phyloP scores from a whole-genome alignment of 1,140 invertebrate genomes.

The Varroa destructor region DNA sequence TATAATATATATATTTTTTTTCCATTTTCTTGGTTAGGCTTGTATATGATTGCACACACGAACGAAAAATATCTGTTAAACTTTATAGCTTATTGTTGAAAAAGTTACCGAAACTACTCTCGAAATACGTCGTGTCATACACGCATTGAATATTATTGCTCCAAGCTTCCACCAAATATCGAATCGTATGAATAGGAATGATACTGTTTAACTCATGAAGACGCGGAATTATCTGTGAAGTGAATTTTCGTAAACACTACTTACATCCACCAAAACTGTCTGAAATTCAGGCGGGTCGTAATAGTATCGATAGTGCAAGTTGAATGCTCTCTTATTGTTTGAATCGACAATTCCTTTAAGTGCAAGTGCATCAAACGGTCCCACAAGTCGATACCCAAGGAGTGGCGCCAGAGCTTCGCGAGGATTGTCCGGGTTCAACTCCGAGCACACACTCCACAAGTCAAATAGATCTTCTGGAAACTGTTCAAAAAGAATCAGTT shows the following conservation, averaged over 20 bases:
- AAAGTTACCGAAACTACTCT: too few relatives aligned
- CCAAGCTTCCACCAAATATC: too few relatives aligned
- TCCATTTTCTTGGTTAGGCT: too few relatives aligned
- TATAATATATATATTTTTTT: too few relatives aligned
- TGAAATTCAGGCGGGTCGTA: conserved; percentile 84
- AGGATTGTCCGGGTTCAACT: conserved; percentile 50
- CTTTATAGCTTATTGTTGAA: too few relatives aligned
- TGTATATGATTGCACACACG: too few relatives aligned
- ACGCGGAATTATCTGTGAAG: too few relatives aligned
- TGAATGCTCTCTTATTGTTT: conserved; percentile 50
- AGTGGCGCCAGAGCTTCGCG: conserved; percentile 38
- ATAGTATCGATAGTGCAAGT: conserved; percentile 71
- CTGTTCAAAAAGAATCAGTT: conserved; percentile 47
- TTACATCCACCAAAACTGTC: conserved; percentile 38
- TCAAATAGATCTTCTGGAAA: conserved; percentile 80
- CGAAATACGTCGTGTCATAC: too few relatives aligned
- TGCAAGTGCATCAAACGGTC: conserved; percentile 68
- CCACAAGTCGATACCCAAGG: conserved; percentile 53
- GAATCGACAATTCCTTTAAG: conserved; percentile 47
- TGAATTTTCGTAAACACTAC: conserved; percentile 3
- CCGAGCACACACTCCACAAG: conserved; percentile 64
- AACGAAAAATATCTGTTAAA: too few relatives aligned
- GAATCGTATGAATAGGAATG: too few relatives aligned
- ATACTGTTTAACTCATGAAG: too few relatives aligned
- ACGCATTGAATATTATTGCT: too few relatives aligned